Base-by-base conservation (phyloP, 2,797 vertebrate species). In the Heteromormyrus szaboi region DNA sequence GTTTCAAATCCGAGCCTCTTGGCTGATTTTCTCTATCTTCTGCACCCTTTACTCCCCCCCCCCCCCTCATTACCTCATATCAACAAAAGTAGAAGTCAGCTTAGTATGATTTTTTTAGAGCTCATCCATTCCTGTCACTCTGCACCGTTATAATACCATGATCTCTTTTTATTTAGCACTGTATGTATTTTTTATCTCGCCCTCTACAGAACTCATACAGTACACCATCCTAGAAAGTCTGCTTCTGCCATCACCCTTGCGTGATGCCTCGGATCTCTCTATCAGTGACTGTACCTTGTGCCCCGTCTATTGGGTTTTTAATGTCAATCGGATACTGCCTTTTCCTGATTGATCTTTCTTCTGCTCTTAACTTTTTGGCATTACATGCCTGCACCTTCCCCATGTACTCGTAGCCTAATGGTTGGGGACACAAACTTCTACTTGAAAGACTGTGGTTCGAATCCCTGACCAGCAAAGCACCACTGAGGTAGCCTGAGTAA, bases 51-150 rank as follows among this genome's bases (percentile, higher is more conserved):
- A 22, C 22, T 9, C 1, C 29, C 12, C n/a, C 53, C 53, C 33
- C 41, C 85, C 8, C 14, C 25, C 41, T 46, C 86, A 59, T 41
- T 59, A 62, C 56, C 33, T 87, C 33, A 54, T 59, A 87, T 87
- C 56, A 87, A 86, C 86, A 59, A 41, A 87, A 59, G 33, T 62
- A 51, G 81, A 84, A 84, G 81, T 84, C 81, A 84, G n/a, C 81
- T 51, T 22, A 54, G 54, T 44, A 3, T 87, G 85, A 56, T 86
- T 86, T 86, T 86, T n/a, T 53, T n/a, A 54, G 85, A 50, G 22
- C 85, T n/a, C n/a, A 4, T 4, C 85, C 85, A 86, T 44, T 59
- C 41, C 86, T 62, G 86, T 44, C 53, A 62, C 86, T 46, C 14
- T 44, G 12, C 29, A 25, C 25, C 8, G 19, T 41, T 9, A n/a